Base-by-base conservation (phyloP, 1,140 invertebrate genomes). In the Lordiphosa mommai region DNA sequence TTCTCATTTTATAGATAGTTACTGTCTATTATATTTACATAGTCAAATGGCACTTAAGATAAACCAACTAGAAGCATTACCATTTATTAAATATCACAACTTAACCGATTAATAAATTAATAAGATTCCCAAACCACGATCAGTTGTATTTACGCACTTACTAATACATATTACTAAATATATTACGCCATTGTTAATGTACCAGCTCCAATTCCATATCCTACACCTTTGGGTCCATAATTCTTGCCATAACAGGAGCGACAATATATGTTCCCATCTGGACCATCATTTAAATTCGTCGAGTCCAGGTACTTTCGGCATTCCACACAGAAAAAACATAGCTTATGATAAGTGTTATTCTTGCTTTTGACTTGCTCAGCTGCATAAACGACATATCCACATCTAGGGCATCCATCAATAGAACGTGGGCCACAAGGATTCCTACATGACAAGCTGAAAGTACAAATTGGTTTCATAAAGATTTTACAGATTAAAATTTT, bases 341-440 rank as follows among this genome's bases (percentile, higher is more conserved):
- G 91, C 90, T 95, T 97, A 91, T 99, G 97, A 96, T 96, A 99
- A 79, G 97, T 92, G 87, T 94, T 92, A 87, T 94, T 94, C 90
- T 96, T 97, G 89, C 95, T 96, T 90, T 96, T 94, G 95, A 97
- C 97, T 89, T 97, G 95, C 91, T 98, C 96, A 48, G 96, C 96
- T 53, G 95, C 96, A 87, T 95, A 98, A 0, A 97, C 96, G 51
- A 94, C 93, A 88, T 94, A 97, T 16, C 95, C 95, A 88, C 96
- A 97, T 36, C 96, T 92, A 3, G 93, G 93, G 86, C 96, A 97
- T 13, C 96, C 95, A 17, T 72, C 84, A 17, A 79, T 76, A 4
- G 91, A 67, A 7, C 66, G 66, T n/a, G 46, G 37, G 0, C 63
- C 63, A 14, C 66, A 67, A n/a, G 52, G 63, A 33, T 58, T 64